phyloP scores from a whole-genome alignment of 2,888 invertebrate genomes.

The Thysanoteuthis rhombus region DNA sequence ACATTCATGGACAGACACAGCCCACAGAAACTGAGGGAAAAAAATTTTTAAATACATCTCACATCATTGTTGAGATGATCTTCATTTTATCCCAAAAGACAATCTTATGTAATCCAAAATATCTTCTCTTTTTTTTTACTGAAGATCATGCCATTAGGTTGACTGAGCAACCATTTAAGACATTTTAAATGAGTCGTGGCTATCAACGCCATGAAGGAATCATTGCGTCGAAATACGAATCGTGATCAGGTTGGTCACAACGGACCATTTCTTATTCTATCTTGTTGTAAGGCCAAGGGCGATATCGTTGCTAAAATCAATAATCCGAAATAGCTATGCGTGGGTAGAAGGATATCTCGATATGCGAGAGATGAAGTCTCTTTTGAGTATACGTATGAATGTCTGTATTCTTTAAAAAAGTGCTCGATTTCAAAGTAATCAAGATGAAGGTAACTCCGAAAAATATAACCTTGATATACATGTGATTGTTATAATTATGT shows the following conservation, averaged over 20 bases:
- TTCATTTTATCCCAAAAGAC: not conserved
- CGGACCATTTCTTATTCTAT: not conserved
- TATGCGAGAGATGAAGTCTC: not conserved
- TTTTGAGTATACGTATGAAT: no score
- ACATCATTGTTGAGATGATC: not conserved
- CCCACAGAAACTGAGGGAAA: no score
- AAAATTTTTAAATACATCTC: not conserved
- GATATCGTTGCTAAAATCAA: not conserved
- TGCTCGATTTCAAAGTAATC: no score
- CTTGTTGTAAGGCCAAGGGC: not conserved
- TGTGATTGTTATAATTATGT: no score
- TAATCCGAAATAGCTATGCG: not conserved
- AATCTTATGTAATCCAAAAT: not conserved
- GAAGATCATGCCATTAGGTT: not conserved
- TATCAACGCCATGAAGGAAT: not conserved
- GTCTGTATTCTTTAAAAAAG: no score
- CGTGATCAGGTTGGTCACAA: not conserved
- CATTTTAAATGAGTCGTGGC: not conserved
- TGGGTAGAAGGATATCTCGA: not conserved
- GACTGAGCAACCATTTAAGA: not conserved
- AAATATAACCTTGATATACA: no score
- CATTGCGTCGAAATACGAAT: not conserved
- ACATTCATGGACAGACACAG: no score
- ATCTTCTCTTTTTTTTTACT: not conserved
- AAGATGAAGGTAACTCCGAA: no score